phyloP scores from a whole-genome alignment of 1,140 invertebrate species.

The Chionoecetes opilio region DNA sequence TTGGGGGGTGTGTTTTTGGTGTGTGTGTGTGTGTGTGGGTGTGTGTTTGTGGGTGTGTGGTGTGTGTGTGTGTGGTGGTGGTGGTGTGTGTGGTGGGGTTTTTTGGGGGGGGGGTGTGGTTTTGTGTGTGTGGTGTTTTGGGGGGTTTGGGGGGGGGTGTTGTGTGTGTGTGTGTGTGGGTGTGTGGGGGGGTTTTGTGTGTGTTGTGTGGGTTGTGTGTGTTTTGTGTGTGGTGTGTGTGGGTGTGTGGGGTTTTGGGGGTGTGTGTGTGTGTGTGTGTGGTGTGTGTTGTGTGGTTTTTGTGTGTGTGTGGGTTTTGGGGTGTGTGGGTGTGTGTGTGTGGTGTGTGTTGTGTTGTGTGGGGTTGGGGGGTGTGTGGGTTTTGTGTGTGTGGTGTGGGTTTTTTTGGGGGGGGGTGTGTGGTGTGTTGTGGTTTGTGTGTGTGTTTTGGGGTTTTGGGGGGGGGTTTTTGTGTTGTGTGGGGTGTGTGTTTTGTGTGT shows the following conservation, averaged over 20 bases:
- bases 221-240: not conserved
- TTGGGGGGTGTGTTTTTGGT: not conserved
- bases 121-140: not conserved
- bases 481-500: not conserved
- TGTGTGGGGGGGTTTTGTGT: not conserved
- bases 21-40: not conserved
- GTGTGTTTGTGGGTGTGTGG: constrained; percentile 23
- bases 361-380: too few relatives aligned
- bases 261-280: constrained; percentile 24
- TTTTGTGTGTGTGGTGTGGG: not conserved
- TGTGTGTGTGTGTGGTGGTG: not conserved
- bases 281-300: not conserved
- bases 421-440: not conserved
- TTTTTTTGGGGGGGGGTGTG: too few relatives aligned
- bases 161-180: not conserved
- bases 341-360: constrained; percentile 8
- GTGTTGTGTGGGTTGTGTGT: too few relatives aligned
- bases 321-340: not conserved
- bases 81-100: not conserved
- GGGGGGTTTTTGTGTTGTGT: too few relatives aligned
- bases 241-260: not conserved
- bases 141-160: not conserved
- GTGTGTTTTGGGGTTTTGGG: too few relatives aligned
- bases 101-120: too few relatives aligned
- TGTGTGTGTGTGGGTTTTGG: too few relatives aligned